These are phyloP conservation scores for Ostrea denselamellosa DNA, from an alignment of 1,140 invertebrate species.

Conservation along the genomic window DNA sequence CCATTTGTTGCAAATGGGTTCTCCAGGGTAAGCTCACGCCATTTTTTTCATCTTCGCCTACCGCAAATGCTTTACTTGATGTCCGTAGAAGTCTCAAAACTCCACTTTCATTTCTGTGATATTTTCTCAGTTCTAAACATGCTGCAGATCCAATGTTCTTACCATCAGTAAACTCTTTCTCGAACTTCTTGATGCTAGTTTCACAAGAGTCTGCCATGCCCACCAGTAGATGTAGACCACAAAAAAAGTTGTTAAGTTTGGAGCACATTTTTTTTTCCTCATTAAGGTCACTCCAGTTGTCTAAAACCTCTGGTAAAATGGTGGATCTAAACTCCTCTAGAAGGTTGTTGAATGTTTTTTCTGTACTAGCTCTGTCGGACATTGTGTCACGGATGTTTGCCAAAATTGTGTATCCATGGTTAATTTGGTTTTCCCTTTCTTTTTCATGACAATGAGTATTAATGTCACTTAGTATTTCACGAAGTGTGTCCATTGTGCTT, in stretches of 20 bases:
- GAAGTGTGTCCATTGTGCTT: slow-evolving; percentile 49
- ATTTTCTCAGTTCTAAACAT: slow-evolving; percentile 37
- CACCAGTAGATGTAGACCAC: slow-evolving; percentile 10
- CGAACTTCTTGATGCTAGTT: slow-evolving; percentile 39
- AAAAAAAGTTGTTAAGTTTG: slow-evolving; percentile 49
- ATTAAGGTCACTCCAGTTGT: slow-evolving; percentile 46
- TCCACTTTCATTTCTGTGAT: slow-evolving; percentile 40
- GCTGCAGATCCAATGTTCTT: slow-evolving; percentile 41
- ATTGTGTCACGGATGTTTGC: slow-evolving; percentile 52
- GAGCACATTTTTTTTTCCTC: not conserved
- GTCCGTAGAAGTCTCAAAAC: slow-evolving; percentile 32
- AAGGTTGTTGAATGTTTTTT: slow-evolving; percentile 48
- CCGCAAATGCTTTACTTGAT: slow-evolving; percentile 48
- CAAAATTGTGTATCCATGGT: slow-evolving; percentile 44
- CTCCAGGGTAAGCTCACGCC: slow-evolving; percentile 26
- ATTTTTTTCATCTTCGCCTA: slow-evolving; percentile 53
- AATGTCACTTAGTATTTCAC: slow-evolving; percentile 53
- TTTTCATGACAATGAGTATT: slow-evolving; percentile 26
- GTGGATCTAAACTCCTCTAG: slow-evolving; percentile 51
- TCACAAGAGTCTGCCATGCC: not conserved
- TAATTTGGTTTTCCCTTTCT: not conserved
- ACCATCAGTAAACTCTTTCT: slow-evolving; percentile 11
- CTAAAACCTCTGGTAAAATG: slow-evolving; percentile 46
- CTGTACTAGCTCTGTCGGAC: slow-evolving; percentile 56
- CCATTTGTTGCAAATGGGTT: slow-evolving; percentile 35